Evolutionary conservation across 2,888 invertebrate genomes (phyloP).

Genomic region (Oeneis ivallda): DNA sequence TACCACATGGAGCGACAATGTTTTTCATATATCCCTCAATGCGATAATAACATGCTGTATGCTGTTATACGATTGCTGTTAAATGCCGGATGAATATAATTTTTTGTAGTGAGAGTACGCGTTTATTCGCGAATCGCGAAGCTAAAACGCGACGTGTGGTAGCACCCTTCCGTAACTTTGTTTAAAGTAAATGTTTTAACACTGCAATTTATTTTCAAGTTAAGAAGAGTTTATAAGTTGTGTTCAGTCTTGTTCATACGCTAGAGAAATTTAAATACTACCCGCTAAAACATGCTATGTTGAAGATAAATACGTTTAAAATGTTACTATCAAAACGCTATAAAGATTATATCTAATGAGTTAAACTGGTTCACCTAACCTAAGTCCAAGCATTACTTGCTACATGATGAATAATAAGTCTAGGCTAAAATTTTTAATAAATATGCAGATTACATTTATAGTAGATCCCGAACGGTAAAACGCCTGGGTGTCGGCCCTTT

Average conservation of each 20-base stretch:
- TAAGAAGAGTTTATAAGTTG: slow-evolving; percentile 42
- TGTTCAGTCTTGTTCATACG: slow-evolving; percentile 61
- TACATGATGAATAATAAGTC: slow-evolving; percentile 42
- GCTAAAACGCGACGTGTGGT: slow-evolving; percentile 6
- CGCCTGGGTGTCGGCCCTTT: slow-evolving; percentile 48
- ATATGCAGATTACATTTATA: slow-evolving; percentile 60
- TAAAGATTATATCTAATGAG: slow-evolving; percentile 40
- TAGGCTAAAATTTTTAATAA: slow-evolving; percentile 65
- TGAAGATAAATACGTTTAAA: slow-evolving; percentile 48
- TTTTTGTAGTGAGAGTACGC: neutral
- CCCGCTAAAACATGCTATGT: slow-evolving; percentile 61
- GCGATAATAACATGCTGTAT: slow-evolving; percentile 1
- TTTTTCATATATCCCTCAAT: slow-evolving; percentile 13
- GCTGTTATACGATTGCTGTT: neutral
- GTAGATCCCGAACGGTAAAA: slow-evolving; percentile 56
- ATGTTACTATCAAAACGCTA: slow-evolving; percentile 40
- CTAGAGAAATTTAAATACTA: slow-evolving; percentile 69
- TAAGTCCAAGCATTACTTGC: slow-evolving; percentile 35
- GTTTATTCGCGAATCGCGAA: neutral
- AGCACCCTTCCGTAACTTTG: slow-evolving; percentile 12
- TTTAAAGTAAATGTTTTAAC: slow-evolving; percentile 15
- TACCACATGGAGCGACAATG: slow-evolving; percentile 3
- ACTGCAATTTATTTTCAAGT: slow-evolving; percentile 26
- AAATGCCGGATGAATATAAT: neutral
- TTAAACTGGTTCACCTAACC: slow-evolving; percentile 40